phyloP scores from a whole-genome alignment of 2,797 vertebrate genomes.

The Rhinichthys osculus region DNA sequence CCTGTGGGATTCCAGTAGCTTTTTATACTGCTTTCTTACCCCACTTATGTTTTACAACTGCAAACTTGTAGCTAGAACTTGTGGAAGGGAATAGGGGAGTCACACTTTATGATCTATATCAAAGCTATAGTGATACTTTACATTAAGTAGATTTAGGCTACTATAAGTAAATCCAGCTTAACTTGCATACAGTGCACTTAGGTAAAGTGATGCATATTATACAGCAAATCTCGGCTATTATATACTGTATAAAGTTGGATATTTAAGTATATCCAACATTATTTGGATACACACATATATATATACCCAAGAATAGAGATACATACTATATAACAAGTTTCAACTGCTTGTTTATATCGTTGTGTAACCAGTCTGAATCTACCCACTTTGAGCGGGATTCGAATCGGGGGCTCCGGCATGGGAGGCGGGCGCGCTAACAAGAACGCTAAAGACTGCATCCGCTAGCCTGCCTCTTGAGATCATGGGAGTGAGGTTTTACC shows the following conservation, averaged over 20 bases:
- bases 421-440: background rate
- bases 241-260: no score
- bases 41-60: conserved; percentile 61
- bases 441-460: no score
- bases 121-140: background rate
- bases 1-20: conserved; percentile 29
- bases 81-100: background rate
- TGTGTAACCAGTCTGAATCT: no score
- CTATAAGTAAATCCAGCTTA: background rate
- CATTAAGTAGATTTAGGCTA: background rate
- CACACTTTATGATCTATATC: background rate
- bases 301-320: background rate
- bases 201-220: background rate
- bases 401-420: background rate
- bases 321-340: background rate
- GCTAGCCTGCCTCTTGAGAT: no score
- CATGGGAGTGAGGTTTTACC: background rate
- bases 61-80: background rate
- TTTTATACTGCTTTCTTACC: conserved; percentile 52
- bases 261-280: background rate
- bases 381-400: background rate
- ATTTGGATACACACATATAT: background rate
- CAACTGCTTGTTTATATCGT: background rate
- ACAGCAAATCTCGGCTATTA: background rate
- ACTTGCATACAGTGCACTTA: background rate